Base-by-base conservation (phyloP, 2,888 invertebrate species). In the Acrobasis suavella region DNA sequence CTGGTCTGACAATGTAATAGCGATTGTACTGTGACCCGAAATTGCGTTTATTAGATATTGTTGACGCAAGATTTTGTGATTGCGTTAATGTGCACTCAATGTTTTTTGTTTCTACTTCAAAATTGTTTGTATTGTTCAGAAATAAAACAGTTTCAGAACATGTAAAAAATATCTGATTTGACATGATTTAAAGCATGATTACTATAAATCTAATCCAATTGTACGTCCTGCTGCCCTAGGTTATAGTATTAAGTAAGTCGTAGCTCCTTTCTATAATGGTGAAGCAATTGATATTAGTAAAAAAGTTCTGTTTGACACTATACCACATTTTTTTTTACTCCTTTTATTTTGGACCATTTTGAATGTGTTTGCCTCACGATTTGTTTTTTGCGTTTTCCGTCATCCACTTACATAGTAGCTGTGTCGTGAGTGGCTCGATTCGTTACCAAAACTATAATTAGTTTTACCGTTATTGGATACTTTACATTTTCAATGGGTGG, bases 391-490 rank as follows among this genome's bases (percentile, higher is more conserved):
- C 78, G 77, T 81, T 82, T 82, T 81, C 72, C 76, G 77, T 74
- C 80, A 76, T 78, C 76, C 73, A 78, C 79, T 82, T 77, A 80
- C 77, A 73, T 80, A 79, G 75, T 68, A 62, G 75, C 75, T 65
- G 72, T 79, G 83, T 89, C 87, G 89, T 90, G 90, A 88, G 85
- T 83, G 80, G 68, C 73, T 77, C 83, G 78, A 89, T 87, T 89
- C 84, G 86, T 84, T 86, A 85, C 85, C 81, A 80, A 83, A 81
- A 79, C 80, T 83, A 82, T 89, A 89, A 89, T 90, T 89, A 89
- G 81, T 78, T 89, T 84, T 89, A 87, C 90, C 85, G 88, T 89
- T 89, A 83, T 73, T 75, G 71, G 78, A 77, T 78, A 79, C 77
- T 81, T 86, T 83, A 86, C 78, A 84, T 84, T 83, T 86, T 83